Percentiles rank a stretch among this genome's conserved stretches.
These are phyloP conservation scores for Scyliorhinus canicula DNA, from an alignment of 2,797 vertebrate genomes.

Conservation along the genomic window DNA sequence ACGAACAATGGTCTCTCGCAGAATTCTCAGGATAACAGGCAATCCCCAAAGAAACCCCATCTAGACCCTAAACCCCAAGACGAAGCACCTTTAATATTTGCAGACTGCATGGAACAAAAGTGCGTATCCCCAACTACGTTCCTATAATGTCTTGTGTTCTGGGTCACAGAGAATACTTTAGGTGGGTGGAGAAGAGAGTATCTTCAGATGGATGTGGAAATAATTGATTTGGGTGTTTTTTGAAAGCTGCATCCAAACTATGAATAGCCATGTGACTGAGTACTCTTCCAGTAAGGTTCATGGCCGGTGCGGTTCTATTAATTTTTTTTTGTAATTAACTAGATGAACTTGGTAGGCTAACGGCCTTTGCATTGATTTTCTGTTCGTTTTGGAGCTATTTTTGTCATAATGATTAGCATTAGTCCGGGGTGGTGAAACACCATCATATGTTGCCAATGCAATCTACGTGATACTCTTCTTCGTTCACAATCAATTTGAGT, in stretches of 20 bases:
- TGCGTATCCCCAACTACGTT: not conserved
- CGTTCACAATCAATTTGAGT: not conserved
- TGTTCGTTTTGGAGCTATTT: not conserved
- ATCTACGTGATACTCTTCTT: not conserved
- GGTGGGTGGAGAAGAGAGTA: not conserved
- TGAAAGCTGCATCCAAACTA: not conserved
- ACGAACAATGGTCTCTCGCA: no score
- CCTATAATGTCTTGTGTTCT: not conserved
- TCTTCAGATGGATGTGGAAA: not conserved
- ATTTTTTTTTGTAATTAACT: not conserved
- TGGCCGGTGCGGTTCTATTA: not conserved
- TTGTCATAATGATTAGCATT: not conserved
- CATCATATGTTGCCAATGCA: not conserved
- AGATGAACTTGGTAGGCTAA: not conserved
- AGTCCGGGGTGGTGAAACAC: not conserved
- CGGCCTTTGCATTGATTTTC: not conserved
- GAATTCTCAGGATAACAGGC: no score
- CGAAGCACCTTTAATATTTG: not conserved
- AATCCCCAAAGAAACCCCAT: no score
- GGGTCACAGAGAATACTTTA: not conserved
- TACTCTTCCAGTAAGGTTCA: no score
- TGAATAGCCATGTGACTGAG: not conserved
- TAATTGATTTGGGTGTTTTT: not conserved
- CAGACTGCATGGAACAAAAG: not conserved
- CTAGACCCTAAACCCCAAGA: no score